phyloP scores from a whole-genome alignment of 2,797 vertebrate genomes.

The Ctenopoma kingsleyae region DNA sequence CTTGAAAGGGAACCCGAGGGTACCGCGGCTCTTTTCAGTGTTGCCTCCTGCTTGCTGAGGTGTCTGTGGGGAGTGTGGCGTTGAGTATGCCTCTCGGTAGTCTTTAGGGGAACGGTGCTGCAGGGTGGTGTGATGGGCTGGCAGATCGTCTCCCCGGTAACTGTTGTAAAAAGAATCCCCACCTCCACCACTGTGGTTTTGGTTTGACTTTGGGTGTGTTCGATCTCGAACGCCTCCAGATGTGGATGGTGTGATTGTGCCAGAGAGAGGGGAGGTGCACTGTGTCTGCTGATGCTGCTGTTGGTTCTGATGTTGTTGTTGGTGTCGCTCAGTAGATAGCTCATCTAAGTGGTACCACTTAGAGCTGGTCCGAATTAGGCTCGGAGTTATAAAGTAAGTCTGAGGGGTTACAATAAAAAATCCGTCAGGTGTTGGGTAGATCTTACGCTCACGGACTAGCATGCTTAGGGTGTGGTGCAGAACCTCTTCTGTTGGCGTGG shows the following conservation, averaged over 20 bases:
- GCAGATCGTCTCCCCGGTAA: constrained; percentile 92
- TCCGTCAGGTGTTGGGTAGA: constrained; percentile 96
- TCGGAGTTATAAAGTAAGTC: constrained; percentile 98
- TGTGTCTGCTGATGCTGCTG: constrained; percentile 83
- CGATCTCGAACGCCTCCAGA: constrained; percentile 93
- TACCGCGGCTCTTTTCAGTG: constrained; percentile 94
- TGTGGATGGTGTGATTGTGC: constrained; percentile 94
- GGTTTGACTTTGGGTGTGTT: constrained; percentile 87
- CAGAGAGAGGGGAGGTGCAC: constrained; percentile 95
- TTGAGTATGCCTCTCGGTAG: constrained; percentile 88
- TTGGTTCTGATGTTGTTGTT: constrained; percentile 73
- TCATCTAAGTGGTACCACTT: constrained; percentile 99
- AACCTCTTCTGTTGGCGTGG: constrained; percentile 97
- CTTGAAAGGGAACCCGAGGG: constrained; percentile 95
- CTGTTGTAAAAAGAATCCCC: constrained; percentile 87
- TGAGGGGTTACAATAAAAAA: constrained; percentile 99
- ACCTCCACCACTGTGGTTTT: constrained; percentile 88
- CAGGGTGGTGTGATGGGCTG: constrained; percentile 92
- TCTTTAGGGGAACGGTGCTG: constrained; percentile 94
- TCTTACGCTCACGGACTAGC: constrained; percentile 97
- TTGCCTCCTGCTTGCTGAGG: constrained; percentile 75
- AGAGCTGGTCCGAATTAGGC: constrained; percentile 97
- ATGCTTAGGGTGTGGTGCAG: constrained; percentile 96
- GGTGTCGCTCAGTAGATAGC: constrained; percentile 89
- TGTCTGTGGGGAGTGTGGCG: constrained; percentile 74